A percentile compares a stretch with the other conserved stretches of the same genome.
Conservation (phyloP, 2,888 invertebrate species). For the Willowsia nigromaculata region DNA sequence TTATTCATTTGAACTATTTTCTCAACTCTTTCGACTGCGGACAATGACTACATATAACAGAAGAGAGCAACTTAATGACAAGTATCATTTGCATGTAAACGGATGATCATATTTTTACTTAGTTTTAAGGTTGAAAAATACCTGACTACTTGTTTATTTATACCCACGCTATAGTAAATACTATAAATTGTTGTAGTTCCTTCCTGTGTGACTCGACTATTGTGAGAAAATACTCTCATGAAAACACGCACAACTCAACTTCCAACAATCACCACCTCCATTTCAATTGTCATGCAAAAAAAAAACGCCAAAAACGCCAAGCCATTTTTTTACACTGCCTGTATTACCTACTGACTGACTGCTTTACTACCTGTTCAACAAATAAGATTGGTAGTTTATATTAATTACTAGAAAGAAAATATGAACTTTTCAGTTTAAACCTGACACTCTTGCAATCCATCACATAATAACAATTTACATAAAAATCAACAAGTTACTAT, state of each 20-base stretch:
- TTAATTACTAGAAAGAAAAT: neutral
- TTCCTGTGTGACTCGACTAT: neutral
- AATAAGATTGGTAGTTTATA: too few relatives aligned
- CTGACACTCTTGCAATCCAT: neutral
- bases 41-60: neutral
- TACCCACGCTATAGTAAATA: neutral
- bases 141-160: neutral
- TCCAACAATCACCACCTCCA: neutral
- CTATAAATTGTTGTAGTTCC: neutral
- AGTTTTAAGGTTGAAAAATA: slow-evolving; percentile 33
- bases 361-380: too few relatives aligned
- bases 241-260: neutral
- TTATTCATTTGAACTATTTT: slow-evolving; percentile 27
- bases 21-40: neutral
- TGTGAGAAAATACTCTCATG: neutral
- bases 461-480: neutral
- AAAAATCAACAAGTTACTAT: slow-evolving; percentile 19
- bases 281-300: neutral
- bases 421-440: neutral
- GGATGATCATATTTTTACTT: neutral
- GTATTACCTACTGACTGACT: neutral
- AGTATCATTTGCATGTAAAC: neutral
- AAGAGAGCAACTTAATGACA: slow-evolving; percentile 29
- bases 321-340: too few relatives aligned
- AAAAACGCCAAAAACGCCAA: too few relatives aligned